Evolutionary conservation across 2,888 invertebrate species (phyloP), one percentile per base, ranked within the genome.

Genomic region (Rhaphigaster nebulosa): DNA sequence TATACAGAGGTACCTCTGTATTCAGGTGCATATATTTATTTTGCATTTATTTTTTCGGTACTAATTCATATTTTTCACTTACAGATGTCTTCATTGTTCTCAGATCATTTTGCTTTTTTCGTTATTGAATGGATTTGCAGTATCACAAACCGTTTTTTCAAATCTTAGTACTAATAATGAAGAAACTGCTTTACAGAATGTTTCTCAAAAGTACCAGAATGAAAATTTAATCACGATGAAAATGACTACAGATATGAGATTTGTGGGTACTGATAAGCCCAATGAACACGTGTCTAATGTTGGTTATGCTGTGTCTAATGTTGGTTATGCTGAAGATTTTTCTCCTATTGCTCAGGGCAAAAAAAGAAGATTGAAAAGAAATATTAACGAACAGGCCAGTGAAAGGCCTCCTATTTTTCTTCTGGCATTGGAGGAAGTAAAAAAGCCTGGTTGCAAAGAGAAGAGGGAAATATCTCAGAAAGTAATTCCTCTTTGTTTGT

Each of bases 391-490:
- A 29, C 5, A 3, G 18, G 20, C 4, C 3, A 38, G 2, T 45
- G 84, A 50, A 84, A 50, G 4, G 84, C 45, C 84, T n/a, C 41
- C 45, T n/a, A 13, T 84, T 10, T 41, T n/a, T 50, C 84, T 84
- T n/a, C 23, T 84, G n/a, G 84, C 45, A 15, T 45, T 84, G 18
- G 84, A 84, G 10, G 84, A 84, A 50, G 38, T 84, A n/a, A 84
- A 45, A 4, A 45, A n/a, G 45, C 84, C 84, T 26, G 84, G 45
- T 50, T 15, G n/a, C 13, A 84, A 50, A 13, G 45, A 13, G 18
- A 84, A 84, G n/a, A 84, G 84, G 50, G n/a, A 84, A 23, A n/a
- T n/a, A 13, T 45, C 45, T 20, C 26, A 45, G 45, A 84, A n/a
- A 2, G 10, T 84, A 45, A 84, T 84, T 5, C 84, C 84, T 26